Percentiles rank a stretch among this genome's conserved stretches.
Evolutionary conservation across 2,888 invertebrate species (phyloP).

Genomic region (Pyrocoelia pectoralis): DNA sequence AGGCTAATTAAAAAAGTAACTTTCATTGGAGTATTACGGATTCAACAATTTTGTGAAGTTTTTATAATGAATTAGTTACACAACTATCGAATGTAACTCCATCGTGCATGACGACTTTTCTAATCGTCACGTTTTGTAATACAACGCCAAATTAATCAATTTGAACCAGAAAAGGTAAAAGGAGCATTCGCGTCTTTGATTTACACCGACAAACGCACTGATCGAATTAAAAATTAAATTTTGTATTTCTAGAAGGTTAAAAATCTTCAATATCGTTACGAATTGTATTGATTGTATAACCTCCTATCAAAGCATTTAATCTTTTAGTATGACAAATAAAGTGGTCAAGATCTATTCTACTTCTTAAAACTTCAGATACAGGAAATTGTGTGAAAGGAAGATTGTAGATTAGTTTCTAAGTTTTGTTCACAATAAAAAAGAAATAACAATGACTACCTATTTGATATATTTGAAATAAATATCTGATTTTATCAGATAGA

Average conservation of each 20-base stretch:
- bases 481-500: slow-evolving; percentile 56
- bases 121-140: not conserved
- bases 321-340: not conserved
- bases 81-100: not conserved
- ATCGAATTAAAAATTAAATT: not conserved
- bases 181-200: not conserved
- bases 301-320: not conserved
- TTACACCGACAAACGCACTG: not conserved
- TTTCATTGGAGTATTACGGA: not conserved
- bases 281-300: not conserved
- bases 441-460: slow-evolving; percentile 37
- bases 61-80: not conserved
- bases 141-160: slow-evolving; percentile 12
- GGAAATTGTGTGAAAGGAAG: slow-evolving; percentile 22
- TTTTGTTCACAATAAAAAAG: slow-evolving; percentile 40
- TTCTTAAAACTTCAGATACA: not conserved
- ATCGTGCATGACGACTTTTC: not conserved
- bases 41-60: slow-evolving; percentile 4
- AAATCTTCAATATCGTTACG: not conserved
- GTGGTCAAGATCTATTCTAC: not conserved
- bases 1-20: not conserved
- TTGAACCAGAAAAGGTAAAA: slow-evolving; percentile 1
- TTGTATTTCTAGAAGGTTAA: not conserved
- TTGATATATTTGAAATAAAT: slow-evolving; percentile 55
- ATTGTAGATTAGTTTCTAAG: slow-evolving; percentile 55